A percentile compares a stretch with the other conserved stretches of the same genome.
Evolutionary conservation across 1,140 invertebrate genomes (phyloP).

Genomic region (Planococcus citri): DNA sequence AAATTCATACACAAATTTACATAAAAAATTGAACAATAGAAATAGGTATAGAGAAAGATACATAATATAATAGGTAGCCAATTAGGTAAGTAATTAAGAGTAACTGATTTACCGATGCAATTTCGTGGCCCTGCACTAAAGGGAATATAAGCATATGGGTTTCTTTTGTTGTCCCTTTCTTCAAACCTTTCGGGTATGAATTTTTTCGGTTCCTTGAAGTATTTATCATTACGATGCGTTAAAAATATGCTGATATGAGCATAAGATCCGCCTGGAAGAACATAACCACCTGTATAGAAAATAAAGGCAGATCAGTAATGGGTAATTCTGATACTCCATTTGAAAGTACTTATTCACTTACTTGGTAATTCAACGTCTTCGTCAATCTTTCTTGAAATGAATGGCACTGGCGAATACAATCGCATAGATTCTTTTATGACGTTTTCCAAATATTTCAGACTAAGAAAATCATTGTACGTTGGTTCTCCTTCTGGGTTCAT

Average conservation of each 20-base stretch:
- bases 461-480: constrained; percentile 34
- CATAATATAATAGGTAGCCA: not conserved
- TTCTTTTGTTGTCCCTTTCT: constrained; percentile 38
- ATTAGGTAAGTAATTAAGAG: not conserved
- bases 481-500: not conserved
- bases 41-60: not conserved
- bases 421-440: constrained; percentile 48
- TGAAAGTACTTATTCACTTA: too few species aligned
- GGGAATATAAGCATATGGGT: constrained; percentile 40
- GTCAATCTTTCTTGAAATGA: constrained; percentile 37
- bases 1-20: constrained; percentile 40
- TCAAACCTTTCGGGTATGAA: constrained; percentile 52
- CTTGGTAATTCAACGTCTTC: constrained; percentile 30
- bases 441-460: constrained; percentile 47
- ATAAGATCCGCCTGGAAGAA: constrained; percentile 38
- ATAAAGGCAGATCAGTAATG: too few species aligned
- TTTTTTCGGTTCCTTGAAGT: constrained; percentile 35
- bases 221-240: constrained; percentile 41
- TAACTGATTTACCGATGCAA: constrained; percentile 38
- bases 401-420: constrained; percentile 45
- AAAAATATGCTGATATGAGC: constrained; percentile 38
- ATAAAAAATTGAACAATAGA: too few species aligned
- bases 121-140: constrained; percentile 47
- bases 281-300: constrained; percentile 36
- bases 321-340: too few species aligned